phyloP scores from a whole-genome alignment of 2,113 vertebrate genomes.

The Diphyllodes magnificus region DNA sequence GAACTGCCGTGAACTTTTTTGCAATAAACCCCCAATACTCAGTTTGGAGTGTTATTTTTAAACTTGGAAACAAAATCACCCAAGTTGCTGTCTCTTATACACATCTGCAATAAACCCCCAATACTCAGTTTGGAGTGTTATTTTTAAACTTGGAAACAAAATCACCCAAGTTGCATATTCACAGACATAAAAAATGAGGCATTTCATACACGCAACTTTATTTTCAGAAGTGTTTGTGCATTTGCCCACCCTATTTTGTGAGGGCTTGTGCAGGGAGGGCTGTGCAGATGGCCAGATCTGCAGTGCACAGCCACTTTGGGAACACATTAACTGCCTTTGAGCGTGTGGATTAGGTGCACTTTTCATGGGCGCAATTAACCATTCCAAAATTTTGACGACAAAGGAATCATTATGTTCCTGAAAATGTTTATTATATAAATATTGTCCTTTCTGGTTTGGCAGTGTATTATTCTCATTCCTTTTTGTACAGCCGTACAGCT shows the following conservation, averaged over 20 bases:
- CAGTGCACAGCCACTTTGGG: background rate
- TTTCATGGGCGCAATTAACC: background rate
- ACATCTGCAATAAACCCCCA: background rate
- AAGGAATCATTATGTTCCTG: background rate
- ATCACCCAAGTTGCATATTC: background rate
- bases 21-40: background rate
- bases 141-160: background rate
- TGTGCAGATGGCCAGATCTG: background rate
- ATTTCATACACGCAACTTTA: rapidly evolving
- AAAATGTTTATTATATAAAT: conserved; percentile 26
- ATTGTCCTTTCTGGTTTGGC: conserved; percentile 35
- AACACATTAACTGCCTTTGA: background rate
- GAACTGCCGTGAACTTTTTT: background rate
- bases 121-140: rapidly evolving
- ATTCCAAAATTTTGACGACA: background rate
- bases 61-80: background rate
- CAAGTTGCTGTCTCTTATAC: too few species aligned
- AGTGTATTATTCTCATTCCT: background rate
- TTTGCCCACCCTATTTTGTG: background rate
- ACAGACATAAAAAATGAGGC: background rate
- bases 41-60: background rate
- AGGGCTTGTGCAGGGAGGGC: background rate
- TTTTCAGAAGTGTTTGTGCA: background rate
- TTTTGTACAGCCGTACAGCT: background rate
- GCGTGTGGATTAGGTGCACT: background rate